Evolutionary conservation across 2,797 vertebrate species (phyloP).

Genomic region (Artibeus lituratus): DNA sequence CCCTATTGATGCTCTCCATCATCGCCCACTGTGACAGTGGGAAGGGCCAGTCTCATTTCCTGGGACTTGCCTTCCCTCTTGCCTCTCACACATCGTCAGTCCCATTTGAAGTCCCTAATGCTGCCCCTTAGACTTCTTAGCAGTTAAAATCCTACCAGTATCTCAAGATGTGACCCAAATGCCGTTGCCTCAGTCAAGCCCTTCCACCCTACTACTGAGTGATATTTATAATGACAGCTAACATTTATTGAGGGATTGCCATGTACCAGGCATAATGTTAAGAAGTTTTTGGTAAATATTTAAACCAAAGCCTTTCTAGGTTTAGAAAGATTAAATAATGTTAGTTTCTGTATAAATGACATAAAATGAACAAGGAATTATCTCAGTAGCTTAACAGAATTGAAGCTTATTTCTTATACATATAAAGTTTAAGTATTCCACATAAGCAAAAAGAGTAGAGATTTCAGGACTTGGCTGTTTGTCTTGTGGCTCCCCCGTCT

Average conservation of each 20-base stretch:
- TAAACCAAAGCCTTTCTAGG: background rate
- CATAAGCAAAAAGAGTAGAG: background rate
- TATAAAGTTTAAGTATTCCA: background rate
- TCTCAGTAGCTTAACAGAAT: background rate
- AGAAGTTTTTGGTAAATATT: conserved; percentile 34
- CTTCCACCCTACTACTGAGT: background rate
- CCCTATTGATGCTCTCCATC: background rate
- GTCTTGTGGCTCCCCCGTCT: background rate
- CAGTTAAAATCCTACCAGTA: background rate
- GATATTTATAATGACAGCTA: conserved; percentile 40
- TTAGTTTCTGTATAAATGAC: background rate
- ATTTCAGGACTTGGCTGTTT: background rate
- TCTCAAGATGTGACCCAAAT: background rate
- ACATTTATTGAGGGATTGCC: conserved; percentile 35
- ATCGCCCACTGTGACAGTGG: background rate
- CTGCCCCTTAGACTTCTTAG: background rate
- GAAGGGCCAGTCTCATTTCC: background rate
- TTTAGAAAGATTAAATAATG: conserved; percentile 11
- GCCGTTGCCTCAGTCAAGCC: background rate
- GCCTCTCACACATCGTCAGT: background rate
- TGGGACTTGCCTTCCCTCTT: background rate
- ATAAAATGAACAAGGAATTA: conserved; percentile 5
- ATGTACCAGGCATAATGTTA: background rate
- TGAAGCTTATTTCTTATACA: background rate
- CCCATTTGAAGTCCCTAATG: background rate